These are phyloP conservation scores for Perognathus longimembris DNA, from an alignment of 2,113 vertebrate species.

Conservation along the genomic window DNA sequence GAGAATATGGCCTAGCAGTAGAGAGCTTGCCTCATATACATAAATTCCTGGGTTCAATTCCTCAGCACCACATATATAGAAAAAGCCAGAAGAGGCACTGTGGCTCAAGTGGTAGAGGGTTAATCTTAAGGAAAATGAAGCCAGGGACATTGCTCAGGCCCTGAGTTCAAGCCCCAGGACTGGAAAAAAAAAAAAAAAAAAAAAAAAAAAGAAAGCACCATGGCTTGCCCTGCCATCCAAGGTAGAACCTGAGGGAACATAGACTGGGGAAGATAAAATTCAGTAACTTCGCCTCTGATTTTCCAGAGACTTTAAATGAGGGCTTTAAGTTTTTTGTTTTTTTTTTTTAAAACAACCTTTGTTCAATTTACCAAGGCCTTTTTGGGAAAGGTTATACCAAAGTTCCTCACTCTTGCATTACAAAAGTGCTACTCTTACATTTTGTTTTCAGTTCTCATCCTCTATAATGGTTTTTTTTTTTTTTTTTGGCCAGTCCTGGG, in stretches of 20 bases:
- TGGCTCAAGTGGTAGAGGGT: no score
- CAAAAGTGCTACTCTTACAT: neutral
- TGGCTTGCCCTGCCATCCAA: neutral
- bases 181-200: no score
- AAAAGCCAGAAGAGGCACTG: no score
- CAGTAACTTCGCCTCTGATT: conserved; percentile 27
- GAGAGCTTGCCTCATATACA: no score
- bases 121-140: no score
- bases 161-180: no score
- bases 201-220: neutral
- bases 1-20: no score
- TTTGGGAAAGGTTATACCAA: neutral
- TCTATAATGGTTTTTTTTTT: no score
- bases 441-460: conserved; percentile 39
- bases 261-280: conserved; percentile 18
- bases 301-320: neutral
- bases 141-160: no score
- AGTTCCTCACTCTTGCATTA: neutral
- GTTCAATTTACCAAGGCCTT: conserved; percentile 23
- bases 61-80: no score
- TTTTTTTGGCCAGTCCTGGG: no score
- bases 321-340: neutral
- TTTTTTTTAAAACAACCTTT: neutral
- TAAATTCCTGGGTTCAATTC: no score
- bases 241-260: neutral